Evolutionary conservation across 35 echinoderm and acorn worm genomes (phyloP), one percentile per base, ranked within the genome.

Genomic region (Ophioderma brevispina): DNA sequence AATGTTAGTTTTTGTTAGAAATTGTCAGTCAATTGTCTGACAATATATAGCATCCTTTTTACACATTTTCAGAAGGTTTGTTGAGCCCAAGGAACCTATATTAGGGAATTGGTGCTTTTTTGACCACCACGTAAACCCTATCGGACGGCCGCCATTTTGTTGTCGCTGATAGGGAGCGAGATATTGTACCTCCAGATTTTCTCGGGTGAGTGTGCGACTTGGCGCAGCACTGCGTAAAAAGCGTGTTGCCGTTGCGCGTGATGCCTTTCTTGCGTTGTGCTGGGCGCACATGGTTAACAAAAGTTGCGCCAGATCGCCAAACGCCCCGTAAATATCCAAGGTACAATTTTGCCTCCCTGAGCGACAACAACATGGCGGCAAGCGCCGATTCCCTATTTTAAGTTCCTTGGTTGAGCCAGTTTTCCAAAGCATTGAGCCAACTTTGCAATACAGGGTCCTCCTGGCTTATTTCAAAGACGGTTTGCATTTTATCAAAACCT

Each of bases 381-480:
- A 70, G 59, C 59, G 59, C 59, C 59, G 59, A 70, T 70, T 70
- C 59, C 59, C 59, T 70, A 70, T 70, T 70, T 70, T 70, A 70
- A 70, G 59, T 70, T 70, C 59, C 59, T 70, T 70, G 59, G 59
- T n/a, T n/a, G n/a, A n/a, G n/a, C n/a, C n/a, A n/a, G n/a, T n/a
- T n/a, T n/a, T n/a, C n/a, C n/a, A n/a, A n/a, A n/a, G n/a, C n/a
- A n/a, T n/a, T n/a, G n/a, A n/a, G n/a, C n/a, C n/a, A n/a, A n/a
- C n/a, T n/a, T n/a, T n/a, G n/a, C n/a, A n/a, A n/a, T n/a, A n/a
- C n/a, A n/a, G n/a, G n/a, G n/a, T n/a, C n/a, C n/a, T n/a, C n/a
- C n/a, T n/a, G n/a, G n/a, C n/a, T n/a, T n/a, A n/a, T n/a, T n/a
- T n/a, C n/a, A n/a, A n/a, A n/a, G n/a, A n/a, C n/a, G n/a, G n/a